These are phyloP conservation scores for Sminthurinus aureus DNA, from an alignment of 2,888 invertebrate species.

Conservation along the genomic window DNA sequence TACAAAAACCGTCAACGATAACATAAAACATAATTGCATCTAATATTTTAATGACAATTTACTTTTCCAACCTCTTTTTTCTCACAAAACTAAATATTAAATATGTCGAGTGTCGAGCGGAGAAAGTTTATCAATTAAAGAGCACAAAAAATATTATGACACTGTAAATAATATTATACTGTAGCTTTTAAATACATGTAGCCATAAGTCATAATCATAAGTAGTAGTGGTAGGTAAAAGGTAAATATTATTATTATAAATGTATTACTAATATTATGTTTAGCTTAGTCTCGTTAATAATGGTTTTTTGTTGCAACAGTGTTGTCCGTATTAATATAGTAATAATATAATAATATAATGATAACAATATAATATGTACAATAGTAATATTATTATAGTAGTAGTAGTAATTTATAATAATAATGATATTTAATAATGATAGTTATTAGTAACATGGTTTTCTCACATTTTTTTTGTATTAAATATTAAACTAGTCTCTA, in stretches of 20 bases:
- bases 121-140: no score
- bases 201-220: no score
- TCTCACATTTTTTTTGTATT: not conserved
- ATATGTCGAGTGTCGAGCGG: no score
- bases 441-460: not conserved
- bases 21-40: not conserved
- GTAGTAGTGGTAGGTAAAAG: no score
- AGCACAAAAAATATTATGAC: no score
- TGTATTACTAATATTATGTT: no score
- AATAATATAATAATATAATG: not conserved
- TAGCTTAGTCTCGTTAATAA: not conserved
- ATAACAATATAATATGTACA: not conserved
- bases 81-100: no score
- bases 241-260: no score
- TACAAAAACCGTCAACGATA: not conserved
- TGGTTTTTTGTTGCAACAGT: not conserved
- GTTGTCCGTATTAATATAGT: not conserved
- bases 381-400: not conserved
- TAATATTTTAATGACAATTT: no score
- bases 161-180: not conserved
- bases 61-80: not conserved
- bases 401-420: no score
- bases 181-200: not conserved
- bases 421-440: not conserved
- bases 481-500: not conserved